Percentiles rank a stretch among this genome's conserved stretches.
These are phyloP conservation scores for Gryllus bimaculatus DNA, from an alignment of 1,140 invertebrate species.

Conservation along the genomic window DNA sequence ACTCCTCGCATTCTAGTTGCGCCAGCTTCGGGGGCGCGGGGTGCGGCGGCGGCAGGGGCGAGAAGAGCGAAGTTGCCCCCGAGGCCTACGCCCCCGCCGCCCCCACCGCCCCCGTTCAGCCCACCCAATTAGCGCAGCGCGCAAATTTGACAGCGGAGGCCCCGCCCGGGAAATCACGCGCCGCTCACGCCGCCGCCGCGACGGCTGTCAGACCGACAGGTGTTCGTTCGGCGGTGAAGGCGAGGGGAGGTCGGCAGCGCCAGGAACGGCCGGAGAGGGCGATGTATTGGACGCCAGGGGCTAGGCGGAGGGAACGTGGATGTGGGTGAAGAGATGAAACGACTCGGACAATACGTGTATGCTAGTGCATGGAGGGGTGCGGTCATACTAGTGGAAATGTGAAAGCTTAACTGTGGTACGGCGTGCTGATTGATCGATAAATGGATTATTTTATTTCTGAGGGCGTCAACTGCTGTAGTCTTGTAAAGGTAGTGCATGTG, in stretches of 20 bases:
- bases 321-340: too few relatives aligned
- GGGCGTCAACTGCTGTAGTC: too few relatives aligned
- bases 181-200: not conserved
- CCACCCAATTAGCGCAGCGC: not conserved
- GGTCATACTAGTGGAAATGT: too few relatives aligned
- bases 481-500: too few relatives aligned
- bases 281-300: too few relatives aligned
- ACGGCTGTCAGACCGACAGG: not conserved
- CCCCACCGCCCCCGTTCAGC: not conserved
- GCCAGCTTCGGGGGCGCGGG: not conserved
- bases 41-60: too few relatives aligned
- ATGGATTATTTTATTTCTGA: too few relatives aligned
- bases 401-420: too few relatives aligned
- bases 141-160: not conserved
- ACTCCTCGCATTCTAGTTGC: not conserved
- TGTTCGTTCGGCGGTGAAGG: not conserved
- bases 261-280: not conserved
- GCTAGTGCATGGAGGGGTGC: too few relatives aligned
- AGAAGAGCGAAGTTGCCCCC: not conserved
- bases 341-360: too few relatives aligned
- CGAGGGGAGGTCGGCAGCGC: not conserved
- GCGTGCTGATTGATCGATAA: too few relatives aligned
- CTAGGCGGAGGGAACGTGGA: too few relatives aligned
- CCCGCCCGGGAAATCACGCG: not conserved
- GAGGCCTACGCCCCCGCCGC: not conserved